phyloP scores from a whole-genome alignment of 2,888 invertebrate genomes.

The Alloplasta piceator region DNA sequence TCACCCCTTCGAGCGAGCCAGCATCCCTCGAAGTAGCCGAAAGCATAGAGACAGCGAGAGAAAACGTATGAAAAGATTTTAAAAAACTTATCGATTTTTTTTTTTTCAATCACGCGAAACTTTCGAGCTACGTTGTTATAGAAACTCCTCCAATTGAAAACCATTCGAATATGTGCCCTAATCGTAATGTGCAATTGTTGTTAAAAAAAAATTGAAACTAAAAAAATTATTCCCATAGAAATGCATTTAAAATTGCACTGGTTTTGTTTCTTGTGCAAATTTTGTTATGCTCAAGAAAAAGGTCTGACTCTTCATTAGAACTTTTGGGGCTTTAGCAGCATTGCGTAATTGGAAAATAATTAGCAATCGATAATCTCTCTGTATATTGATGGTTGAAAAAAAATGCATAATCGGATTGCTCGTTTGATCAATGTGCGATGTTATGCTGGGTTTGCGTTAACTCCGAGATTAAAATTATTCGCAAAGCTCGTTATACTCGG shows the following conservation, averaged over 20 bases:
- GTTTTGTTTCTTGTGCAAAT: no score
- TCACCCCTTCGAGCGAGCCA: constrained; percentile 5
- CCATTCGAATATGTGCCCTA: background rate
- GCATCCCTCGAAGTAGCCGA: constrained; percentile 36
- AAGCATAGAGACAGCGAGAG: constrained; percentile 20
- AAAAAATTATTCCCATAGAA: background rate
- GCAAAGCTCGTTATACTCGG: constrained; percentile 24
- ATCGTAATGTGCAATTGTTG: no score
- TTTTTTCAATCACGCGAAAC: constrained; percentile 21
- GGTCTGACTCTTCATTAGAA: no score
- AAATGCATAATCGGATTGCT: constrained; percentile 21
- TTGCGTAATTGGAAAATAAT: constrained; percentile 7
- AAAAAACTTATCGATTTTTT: constrained; percentile 5
- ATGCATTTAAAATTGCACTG: no score
- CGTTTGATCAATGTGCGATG: background rate
- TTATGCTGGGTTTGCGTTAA: constrained; percentile 5
- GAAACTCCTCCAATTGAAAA: background rate
- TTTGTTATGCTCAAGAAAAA: no score
- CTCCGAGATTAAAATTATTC: constrained; percentile 33
- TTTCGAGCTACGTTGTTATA: background rate
- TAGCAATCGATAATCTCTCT: background rate
- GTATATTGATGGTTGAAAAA: background rate
- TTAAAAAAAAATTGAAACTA: background rate
- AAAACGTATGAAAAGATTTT: background rate
- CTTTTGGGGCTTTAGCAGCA: background rate